Evolutionary conservation across 1,140 invertebrate species (phyloP).

Genomic region (Drosophila subpulchrella): DNA sequence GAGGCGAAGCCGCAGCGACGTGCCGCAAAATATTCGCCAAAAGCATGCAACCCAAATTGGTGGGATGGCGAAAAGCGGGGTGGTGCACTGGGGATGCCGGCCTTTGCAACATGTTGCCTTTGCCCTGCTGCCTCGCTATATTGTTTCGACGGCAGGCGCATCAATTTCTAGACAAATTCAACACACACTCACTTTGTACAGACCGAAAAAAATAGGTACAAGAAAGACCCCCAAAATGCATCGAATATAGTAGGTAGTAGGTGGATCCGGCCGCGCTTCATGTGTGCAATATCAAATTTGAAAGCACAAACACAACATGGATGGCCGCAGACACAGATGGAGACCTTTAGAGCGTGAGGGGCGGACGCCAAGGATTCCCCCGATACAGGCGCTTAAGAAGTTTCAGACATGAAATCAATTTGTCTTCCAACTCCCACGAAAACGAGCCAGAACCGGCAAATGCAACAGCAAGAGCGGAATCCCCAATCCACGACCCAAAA

Average conservation of each 20-base stretch:
- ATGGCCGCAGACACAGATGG: conserved; percentile 17
- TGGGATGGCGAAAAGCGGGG: not conserved
- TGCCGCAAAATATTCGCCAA: conserved; percentile 66
- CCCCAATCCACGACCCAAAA: conserved; percentile 20
- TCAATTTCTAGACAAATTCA: conserved; percentile 77
- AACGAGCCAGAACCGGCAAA: conserved; percentile 56
- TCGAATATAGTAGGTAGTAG: conserved; percentile 1
- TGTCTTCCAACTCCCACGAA: conserved; percentile 81
- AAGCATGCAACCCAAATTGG: conserved; percentile 62
- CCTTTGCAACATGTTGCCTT: conserved; percentile 74
- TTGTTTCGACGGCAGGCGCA: conserved; percentile 67
- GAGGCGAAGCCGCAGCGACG: conserved; percentile 59
- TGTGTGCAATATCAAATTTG: conserved; percentile 72
- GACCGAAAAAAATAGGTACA: not conserved
- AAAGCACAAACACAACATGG: conserved; percentile 30
- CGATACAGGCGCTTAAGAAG: conserved; percentile 77
- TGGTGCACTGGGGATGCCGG: not conserved
- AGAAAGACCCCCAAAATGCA: conserved; percentile 14
- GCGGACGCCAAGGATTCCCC: conserved; percentile 60
- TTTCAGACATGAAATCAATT: conserved; percentile 83
- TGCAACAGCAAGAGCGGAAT: conserved; percentile 22
- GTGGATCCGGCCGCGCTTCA: conserved; percentile 48
- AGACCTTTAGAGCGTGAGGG: not conserved
- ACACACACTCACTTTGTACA: conserved; percentile 43
- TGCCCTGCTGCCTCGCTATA: conserved; percentile 52